Conservation (phyloP, 2,113 vertebrate genomes). For the Neoarius graeffei region DNA sequence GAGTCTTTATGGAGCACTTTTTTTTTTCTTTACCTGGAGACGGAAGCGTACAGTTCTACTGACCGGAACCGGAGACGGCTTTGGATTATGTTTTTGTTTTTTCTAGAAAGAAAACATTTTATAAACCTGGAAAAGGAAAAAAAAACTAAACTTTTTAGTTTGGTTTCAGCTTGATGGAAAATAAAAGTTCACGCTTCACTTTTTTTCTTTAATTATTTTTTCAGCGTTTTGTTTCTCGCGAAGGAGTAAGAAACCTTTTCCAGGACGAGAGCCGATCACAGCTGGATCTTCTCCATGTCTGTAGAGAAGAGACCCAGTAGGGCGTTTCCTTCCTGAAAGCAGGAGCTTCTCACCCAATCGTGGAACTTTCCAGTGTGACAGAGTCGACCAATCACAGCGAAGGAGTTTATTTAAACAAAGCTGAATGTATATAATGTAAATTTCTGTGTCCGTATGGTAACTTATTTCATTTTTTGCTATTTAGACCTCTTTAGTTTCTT, state of each 20-base stretch:
- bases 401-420: constrained; percentile 58
- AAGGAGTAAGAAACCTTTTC: background rate
- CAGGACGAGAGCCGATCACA: background rate
- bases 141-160: constrained; percentile 27
- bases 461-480: constrained; percentile 63
- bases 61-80: constrained; percentile 41
- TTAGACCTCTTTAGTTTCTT: constrained; percentile 66
- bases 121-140: constrained; percentile 49
- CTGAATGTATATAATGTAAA: constrained; percentile 76
- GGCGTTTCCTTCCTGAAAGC: constrained; percentile 46
- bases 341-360: constrained; percentile 45
- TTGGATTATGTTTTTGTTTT: constrained; percentile 37
- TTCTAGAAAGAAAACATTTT: constrained; percentile 54
- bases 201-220: constrained; percentile 42
- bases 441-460: constrained; percentile 66
- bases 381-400: constrained; percentile 54
- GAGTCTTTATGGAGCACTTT: constrained; percentile 72
- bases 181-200: constrained; percentile 35
- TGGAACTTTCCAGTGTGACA: constrained; percentile 36
- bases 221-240: constrained; percentile 59
- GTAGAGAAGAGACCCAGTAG: constrained; percentile 43
- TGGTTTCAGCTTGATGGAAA: constrained; percentile 44
- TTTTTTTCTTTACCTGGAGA: constrained; percentile 70
- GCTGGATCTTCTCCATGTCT: constrained; percentile 53
- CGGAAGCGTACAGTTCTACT: constrained; percentile 62